Evolutionary conservation across 2,888 invertebrate genomes (phyloP), one percentile per base, ranked within the genome.

Genomic region (Congeria kusceri): DNA sequence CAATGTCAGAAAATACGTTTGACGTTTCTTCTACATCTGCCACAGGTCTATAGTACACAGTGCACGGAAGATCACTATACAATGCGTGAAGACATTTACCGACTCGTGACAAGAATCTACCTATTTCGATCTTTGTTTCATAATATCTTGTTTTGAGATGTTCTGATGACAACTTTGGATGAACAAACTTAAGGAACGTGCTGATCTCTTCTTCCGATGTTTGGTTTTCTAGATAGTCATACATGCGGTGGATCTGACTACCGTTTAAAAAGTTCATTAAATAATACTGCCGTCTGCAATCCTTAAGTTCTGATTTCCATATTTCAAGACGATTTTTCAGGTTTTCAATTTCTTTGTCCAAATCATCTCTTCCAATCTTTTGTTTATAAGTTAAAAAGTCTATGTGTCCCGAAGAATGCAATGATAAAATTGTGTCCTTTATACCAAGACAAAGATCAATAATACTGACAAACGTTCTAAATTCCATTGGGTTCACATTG

Each of bases 211-310:
- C 44, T 13, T 29, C 44, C 7, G 49, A 13, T 39, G 49, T 27
- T 9, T 7, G 9, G 25, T 63, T 53, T 57, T 80, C 67, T 4
- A 85, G 53, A 58, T 53, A 87, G 5, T 68, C 53, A 27, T 68
- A 77, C 13, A 85, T 28, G n/a, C 66, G 49, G 56, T 82, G 83
- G 9, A 87, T 67, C 28, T 87, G 85, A 18, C 74, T 71, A n/a
- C 83, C 77, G 49, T 77, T 63, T 49, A 87, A 69, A 28, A 80
- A 87, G 62, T 84, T 87, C 67, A 87, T 71, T n/a, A 77, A 68
- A 53, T 78, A 83, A 58, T 73, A 78, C 11, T 62, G 27, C 13
- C 62, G 39, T 20, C 71, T 44, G 27, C 47, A 58, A 1, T 65
- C 46, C 5, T 25, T 28, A n/a, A 72, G 25, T 44, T 46, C 23